phyloP scores from a whole-genome alignment of 2,113 vertebrate species.

The Steatornis caripensis region DNA sequence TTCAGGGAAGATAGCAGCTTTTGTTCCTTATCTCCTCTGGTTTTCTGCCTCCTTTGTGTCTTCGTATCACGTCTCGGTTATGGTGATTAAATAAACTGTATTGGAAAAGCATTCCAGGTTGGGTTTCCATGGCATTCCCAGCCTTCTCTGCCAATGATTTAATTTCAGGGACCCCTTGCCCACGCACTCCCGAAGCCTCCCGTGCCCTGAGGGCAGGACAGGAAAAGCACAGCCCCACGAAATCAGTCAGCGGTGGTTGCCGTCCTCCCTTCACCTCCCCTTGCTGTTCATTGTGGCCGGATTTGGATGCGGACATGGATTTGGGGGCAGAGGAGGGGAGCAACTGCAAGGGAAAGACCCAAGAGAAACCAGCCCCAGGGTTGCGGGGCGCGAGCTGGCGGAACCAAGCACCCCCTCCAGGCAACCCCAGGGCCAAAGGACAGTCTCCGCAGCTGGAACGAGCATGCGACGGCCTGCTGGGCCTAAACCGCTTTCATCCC shows the following conservation, averaged over 20 bases:
- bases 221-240: neutral
- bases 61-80: neutral
- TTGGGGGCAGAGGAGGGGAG: too few relatives aligned
- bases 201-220: neutral
- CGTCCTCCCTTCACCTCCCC: neutral
- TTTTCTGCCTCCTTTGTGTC: neutral
- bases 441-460: neutral
- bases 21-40: constrained; percentile 42
- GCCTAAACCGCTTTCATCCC: neutral
- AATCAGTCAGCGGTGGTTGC: rapidly evolving
- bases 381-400: neutral
- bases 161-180: neutral
- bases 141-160: neutral
- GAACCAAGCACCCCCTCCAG: neutral
- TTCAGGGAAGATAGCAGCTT: neutral
- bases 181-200: rapidly evolving
- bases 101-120: neutral
- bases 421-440: neutral
- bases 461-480: rapidly evolving
- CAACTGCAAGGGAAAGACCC: neutral
- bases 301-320: neutral
- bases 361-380: neutral
- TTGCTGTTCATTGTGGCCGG: rapidly evolving
- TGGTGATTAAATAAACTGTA: neutral
- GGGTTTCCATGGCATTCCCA: neutral